Conservation (phyloP, 2,113 vertebrate species). For the Serilophus lunatus region DNA sequence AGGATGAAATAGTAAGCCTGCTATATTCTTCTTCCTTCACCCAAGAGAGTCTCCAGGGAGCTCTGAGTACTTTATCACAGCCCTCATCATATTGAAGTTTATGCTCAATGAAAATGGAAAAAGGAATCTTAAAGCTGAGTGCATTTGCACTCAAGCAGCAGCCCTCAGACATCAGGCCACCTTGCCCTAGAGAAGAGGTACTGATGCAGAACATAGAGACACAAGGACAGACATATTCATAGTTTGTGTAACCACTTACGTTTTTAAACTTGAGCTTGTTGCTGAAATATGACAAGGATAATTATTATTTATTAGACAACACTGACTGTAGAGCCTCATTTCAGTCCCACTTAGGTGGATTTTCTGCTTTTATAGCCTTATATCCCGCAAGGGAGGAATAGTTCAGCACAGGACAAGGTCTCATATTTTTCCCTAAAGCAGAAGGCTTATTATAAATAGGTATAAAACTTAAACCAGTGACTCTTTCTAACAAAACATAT, state of each 20-base stretch:
- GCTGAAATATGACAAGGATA: background rate
- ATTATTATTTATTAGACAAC: background rate
- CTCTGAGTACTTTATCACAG: background rate
- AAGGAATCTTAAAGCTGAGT: background rate
- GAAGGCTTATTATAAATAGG: background rate
- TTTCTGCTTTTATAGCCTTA: background rate
- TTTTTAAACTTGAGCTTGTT: background rate
- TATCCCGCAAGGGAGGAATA: background rate
- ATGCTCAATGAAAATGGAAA: background rate
- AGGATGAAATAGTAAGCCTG: background rate
- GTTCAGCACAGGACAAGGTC: background rate
- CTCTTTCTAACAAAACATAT: background rate
- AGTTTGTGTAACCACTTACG: background rate
- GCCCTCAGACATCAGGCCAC: background rate
- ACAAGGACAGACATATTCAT: background rate
- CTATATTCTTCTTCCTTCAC: background rate
- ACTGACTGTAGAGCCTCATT: background rate
- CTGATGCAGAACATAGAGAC: background rate
- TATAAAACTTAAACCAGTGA: background rate
- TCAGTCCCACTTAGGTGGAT: fast-evolving
- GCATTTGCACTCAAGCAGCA: background rate
- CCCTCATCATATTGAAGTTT: background rate
- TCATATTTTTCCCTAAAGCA: background rate
- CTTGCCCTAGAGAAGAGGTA: background rate
- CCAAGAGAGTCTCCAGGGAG: background rate